Conservation (phyloP, 2,113 vertebrate genomes). For the Gadus macrocephalus region DNA sequence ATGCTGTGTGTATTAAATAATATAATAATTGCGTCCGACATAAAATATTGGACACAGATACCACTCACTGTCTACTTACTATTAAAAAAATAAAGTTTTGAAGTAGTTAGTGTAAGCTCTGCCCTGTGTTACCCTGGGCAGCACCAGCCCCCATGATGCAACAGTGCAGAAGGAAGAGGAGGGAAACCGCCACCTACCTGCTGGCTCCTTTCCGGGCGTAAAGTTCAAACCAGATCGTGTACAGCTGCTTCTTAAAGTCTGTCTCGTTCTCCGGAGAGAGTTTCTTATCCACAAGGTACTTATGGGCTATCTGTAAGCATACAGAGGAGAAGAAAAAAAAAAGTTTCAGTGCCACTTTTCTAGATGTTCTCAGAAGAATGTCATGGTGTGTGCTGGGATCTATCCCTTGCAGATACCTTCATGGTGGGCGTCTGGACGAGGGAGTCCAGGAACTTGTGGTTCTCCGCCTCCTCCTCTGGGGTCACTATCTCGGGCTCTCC, state of each 20-base stretch:
- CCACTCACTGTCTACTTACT: no score
- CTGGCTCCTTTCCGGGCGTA: slow-evolving; percentile 74
- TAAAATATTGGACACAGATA: no score
- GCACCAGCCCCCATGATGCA: no score
- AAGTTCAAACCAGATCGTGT: slow-evolving; percentile 78
- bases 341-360: not conserved
- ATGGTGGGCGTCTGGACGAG: slow-evolving; percentile 69
- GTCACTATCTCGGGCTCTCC: slow-evolving; percentile 76
- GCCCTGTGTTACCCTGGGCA: no score
- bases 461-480: slow-evolving; percentile 74
- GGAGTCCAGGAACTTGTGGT: slow-evolving; percentile 75
- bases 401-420: slow-evolving; percentile 62
- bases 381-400: not conserved
- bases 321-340: not conserved
- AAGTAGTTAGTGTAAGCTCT: no score
- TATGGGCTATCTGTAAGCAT: slow-evolving; percentile 70
- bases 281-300: slow-evolving; percentile 70
- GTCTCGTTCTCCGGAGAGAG: slow-evolving; percentile 63
- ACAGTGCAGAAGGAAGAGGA: no score
- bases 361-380: no score
- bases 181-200: slow-evolving; percentile 57
- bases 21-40: no score
- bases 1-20: no score
- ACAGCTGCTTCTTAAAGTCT: slow-evolving; percentile 74
- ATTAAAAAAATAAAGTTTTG: no score